Base-by-base conservation (phyloP, 2,888 invertebrate genomes). In the Ophioninae sp. region DNA sequence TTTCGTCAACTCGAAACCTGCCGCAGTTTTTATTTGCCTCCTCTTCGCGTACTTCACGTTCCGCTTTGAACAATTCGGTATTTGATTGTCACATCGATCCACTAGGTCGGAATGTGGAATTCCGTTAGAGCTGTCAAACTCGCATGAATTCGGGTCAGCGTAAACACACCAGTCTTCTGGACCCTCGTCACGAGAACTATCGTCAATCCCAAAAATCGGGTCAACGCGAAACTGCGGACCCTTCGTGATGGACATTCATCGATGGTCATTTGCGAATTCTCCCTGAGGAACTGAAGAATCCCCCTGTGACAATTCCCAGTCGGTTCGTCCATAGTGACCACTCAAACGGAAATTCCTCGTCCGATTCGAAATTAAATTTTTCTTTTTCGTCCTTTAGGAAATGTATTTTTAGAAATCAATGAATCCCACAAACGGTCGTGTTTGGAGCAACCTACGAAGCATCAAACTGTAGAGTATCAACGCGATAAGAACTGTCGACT, bases 321-420 rank as follows among this genome's bases (percentile, higher is more conserved):
- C 13, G 6, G 50, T 50, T 50, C 17, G 50, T 17, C 17, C 5
- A 50, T 50, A 13, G 17, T 50, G 17, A 50, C 50, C 30, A 3
- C 13, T 2, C 50, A 37, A 57, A 20, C 2, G n/a, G 65, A 2
- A n/a, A 67, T 39, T 21, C 39, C 6, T 5, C 41, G 37, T 13
- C 2, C 56, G 56, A 30, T 30, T 50, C 17, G 13, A 21, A 56
- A 30, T 44, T 37, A 37, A 69, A 69, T 30, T 57, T 17, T 65
- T 37, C 56, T 75, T 56, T 67, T 67, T 56, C 56, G 50, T 50
- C 13, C 75, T 59, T 74, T 23, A 75, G 30, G 21, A 56, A 62
- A 13, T 30, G 21, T 10, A 7, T 23, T 37, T 39, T 5, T 13
- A 13, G 59, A 13, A 44, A 68, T 44, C 59, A 50, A 17, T 59